Evolutionary conservation across 2,888 invertebrate species (phyloP).

Genomic region (Drosophila tripunctata): DNA sequence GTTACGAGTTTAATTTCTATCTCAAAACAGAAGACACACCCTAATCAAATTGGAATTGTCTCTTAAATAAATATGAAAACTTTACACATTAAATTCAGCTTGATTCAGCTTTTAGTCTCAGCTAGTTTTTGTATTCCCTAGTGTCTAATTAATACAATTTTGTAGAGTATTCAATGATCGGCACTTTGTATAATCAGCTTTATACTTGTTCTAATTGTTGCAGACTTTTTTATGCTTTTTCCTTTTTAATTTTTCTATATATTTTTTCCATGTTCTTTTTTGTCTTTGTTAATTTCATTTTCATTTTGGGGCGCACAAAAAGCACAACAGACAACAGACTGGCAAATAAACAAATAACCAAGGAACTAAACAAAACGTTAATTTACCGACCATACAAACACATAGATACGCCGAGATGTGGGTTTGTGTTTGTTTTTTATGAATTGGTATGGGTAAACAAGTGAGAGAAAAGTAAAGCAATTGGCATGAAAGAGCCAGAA

Average conservation of each 20-base stretch:
- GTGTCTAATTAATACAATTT: not conserved
- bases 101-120: not conserved
- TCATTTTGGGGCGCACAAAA: slow-evolving; percentile 50
- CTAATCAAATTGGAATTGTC: too few relatives aligned
- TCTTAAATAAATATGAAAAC: too few relatives aligned
- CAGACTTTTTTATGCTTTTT: slow-evolving; percentile 27
- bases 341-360: slow-evolving; percentile 72
- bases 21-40: too few relatives aligned
- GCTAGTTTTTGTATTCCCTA: not conserved
- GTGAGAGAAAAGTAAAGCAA: not conserved
- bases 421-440: slow-evolving; percentile 44
- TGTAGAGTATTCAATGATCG: not conserved
- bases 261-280: slow-evolving; percentile 34
- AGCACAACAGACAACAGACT: slow-evolving; percentile 37
- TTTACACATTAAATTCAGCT: too few relatives aligned
- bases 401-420: slow-evolving; percentile 23
- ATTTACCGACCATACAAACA: slow-evolving; percentile 54
- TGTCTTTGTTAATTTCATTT: slow-evolving; percentile 61
- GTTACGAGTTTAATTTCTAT: too few relatives aligned
- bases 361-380: slow-evolving; percentile 68
- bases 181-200: not conserved
- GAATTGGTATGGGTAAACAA: slow-evolving; percentile 51
- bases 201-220: slow-evolving; percentile 31
- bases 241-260: slow-evolving; percentile 19
- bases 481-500: not conserved